Evolutionary conservation across 2,797 vertebrate species (phyloP).

Genomic region (Trematomus bernacchii): DNA sequence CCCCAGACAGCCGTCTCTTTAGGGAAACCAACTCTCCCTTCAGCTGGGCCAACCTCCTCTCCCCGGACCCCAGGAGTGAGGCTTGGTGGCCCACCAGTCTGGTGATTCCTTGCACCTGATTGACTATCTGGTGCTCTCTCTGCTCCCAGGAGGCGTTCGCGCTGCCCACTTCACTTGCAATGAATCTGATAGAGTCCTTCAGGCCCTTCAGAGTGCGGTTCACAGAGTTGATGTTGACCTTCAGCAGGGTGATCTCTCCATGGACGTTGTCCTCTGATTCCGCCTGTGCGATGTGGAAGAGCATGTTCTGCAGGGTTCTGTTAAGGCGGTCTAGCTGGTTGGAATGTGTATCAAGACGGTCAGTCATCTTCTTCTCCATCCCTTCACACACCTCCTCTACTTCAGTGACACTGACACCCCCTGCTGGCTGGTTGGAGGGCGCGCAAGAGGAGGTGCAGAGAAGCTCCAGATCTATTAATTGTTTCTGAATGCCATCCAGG

Average conservation of each 20-base stretch:
- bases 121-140: constrained; percentile 89
- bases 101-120: constrained; percentile 93
- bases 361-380: constrained; percentile 85
- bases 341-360: constrained; percentile 86
- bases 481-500: constrained; percentile 89
- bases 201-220: constrained; percentile 96
- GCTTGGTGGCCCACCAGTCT: constrained; percentile 92
- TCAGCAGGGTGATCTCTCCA: constrained; percentile 96
- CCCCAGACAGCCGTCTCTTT: constrained; percentile 86
- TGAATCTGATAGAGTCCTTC: constrained; percentile 91
- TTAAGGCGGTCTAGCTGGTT: constrained; percentile 89
- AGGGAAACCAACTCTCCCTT: constrained; percentile 92
- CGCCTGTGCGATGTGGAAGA: constrained; percentile 87
- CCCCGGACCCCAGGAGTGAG: constrained; percentile 90
- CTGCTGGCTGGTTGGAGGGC: constrained; percentile 83
- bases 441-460: constrained; percentile 91
- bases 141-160: constrained; percentile 91
- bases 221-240: constrained; percentile 95
- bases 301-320: constrained; percentile 88
- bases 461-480: constrained; percentile 89
- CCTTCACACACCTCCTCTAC: constrained; percentile 75
- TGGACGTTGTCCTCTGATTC: constrained; percentile 85
- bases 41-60: constrained; percentile 90
- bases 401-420: constrained; percentile 55
- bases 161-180: constrained; percentile 88